Base-by-base conservation (phyloP, 2,113 vertebrate genomes). In the Bubo scandiacus region DNA sequence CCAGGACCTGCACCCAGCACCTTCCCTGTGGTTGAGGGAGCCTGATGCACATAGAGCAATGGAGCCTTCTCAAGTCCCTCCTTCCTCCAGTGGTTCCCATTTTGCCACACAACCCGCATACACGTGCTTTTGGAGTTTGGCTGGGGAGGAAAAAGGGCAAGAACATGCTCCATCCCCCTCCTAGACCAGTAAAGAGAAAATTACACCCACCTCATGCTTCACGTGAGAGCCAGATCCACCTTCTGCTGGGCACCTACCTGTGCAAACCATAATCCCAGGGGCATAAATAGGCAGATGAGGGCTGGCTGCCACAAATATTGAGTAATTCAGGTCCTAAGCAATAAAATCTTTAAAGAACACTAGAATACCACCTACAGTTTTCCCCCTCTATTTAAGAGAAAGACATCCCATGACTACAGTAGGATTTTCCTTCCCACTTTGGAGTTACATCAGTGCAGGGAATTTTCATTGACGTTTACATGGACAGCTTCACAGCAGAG, bases 21-120 rank as follows among this genome's bases (percentile, higher is more conserved):
- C 63, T 30, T n/a, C 57, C 57, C n/a, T 10, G 7, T 8, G 26
- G 12, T 20, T 22, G 11, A 49, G 30, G 30, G 25, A 36, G 21
- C 8, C 16, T 0, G 1, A 20, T 4, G 9, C 2, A 1, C 9
- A 8, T 0, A 1, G 30, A 27, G 63, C 2, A 1, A 40, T 4
- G 38, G 45, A 68, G 43, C 38, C 22, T 61, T 23, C 38, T 45
- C 62, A 20, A 25, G 49, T 22, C 57, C 34, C 21, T 42, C 21
- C 3, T 55, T 19, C 57, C 30, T 63, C 80, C 30, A 5, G 19
- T 2, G 40, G 30, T 19, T 78, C 47, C 55, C 42, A 3, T 36
- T 49, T 19, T 21, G 17, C 15, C 42, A 32, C n/a, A 49, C 13
- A 71, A 17, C 7, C 6, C 6, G 0, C 19, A 27, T 9, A 16